phyloP scores from a whole-genome alignment of 2,113 vertebrate species.

The Pogonocichla stellata region DNA sequence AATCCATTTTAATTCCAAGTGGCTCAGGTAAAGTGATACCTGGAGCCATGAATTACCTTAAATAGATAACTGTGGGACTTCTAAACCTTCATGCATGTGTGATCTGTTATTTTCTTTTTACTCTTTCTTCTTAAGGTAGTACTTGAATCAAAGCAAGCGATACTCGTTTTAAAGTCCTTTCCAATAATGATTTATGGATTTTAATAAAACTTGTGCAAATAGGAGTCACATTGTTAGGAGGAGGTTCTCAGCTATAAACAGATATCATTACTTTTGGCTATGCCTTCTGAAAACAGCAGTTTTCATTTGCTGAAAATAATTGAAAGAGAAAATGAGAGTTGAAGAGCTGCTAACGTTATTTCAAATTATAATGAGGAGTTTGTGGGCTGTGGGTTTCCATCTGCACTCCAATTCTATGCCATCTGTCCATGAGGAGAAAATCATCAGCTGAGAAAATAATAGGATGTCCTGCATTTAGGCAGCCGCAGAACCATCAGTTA shows the following conservation, averaged over 20 bases:
- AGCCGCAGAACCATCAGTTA: slow-evolving; percentile 25
- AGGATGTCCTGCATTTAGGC: slow-evolving; percentile 32
- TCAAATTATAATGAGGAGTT: neutral
- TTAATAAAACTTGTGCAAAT: neutral
- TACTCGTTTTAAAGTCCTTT: neutral
- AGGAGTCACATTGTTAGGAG: neutral
- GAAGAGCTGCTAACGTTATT: neutral
- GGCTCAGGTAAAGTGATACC: slow-evolving; percentile 39
- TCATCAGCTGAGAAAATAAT: neutral
- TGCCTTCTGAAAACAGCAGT: slow-evolving; percentile 32
- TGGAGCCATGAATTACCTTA: neutral
- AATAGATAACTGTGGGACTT: neutral
- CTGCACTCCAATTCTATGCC: slow-evolving; percentile 43
- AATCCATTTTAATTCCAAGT: neutral
- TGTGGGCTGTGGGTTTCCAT: slow-evolving; percentile 33
- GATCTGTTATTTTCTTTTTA: neutral
- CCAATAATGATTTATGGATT: neutral
- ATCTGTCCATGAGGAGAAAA: slow-evolving; percentile 60
- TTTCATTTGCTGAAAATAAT: slow-evolving; percentile 44
- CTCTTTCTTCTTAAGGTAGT: neutral
- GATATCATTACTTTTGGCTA: neutral
- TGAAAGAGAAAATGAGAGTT: neutral
- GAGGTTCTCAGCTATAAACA: slow-evolving; percentile 27
- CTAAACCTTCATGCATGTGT: neutral
- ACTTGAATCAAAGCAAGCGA: neutral